Percentiles rank a stretch among this genome's conserved stretches.
Conservation (phyloP, 2,888 invertebrate species). For the Pristionchus exspectatus region DNA sequence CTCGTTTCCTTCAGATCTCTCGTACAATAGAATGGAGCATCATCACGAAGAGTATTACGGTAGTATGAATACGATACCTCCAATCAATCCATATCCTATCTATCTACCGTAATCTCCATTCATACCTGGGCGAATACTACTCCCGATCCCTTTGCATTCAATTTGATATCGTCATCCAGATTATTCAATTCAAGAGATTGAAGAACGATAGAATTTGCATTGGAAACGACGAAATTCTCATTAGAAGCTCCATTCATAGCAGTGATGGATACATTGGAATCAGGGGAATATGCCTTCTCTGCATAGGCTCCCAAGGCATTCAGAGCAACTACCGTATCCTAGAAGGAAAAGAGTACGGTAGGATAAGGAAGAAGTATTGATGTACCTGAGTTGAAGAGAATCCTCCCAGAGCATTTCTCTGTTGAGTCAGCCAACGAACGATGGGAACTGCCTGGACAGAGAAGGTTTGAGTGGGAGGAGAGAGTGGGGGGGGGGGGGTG, state of each 20-base stretch:
- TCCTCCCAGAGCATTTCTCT: constrained; percentile 86
- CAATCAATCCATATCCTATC: background rate
- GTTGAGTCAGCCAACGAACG: constrained; percentile 86
- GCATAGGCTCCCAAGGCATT: constrained; percentile 86
- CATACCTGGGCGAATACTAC: constrained; percentile 80
- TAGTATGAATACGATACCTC: constrained; percentile 87
- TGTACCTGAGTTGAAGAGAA: constrained; percentile 85
- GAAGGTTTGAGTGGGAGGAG: background rate
- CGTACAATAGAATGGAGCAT: constrained; percentile 76
- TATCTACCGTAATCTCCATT: background rate
- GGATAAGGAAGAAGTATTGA: background rate
- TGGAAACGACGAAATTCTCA: constrained; percentile 68
- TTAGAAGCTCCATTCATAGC: constrained; percentile 82
- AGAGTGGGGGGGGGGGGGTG: no score
- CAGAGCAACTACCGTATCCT: constrained; percentile 88
- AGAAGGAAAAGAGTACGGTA: constrained; percentile 60
- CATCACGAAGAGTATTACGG: constrained; percentile 82
- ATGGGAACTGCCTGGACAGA: constrained; percentile 82
- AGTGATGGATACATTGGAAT: constrained; percentile 82
- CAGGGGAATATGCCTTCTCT: constrained; percentile 82
- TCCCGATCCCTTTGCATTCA: constrained; percentile 89
- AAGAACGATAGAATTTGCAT: constrained; percentile 84
- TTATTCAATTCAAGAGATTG: constrained; percentile 83
- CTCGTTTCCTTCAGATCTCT: constrained; percentile 74
- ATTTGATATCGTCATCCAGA: constrained; percentile 82